Conservation (phyloP, 2,113 vertebrate genomes). For the Reinhardtius hippoglossoides region DNA sequence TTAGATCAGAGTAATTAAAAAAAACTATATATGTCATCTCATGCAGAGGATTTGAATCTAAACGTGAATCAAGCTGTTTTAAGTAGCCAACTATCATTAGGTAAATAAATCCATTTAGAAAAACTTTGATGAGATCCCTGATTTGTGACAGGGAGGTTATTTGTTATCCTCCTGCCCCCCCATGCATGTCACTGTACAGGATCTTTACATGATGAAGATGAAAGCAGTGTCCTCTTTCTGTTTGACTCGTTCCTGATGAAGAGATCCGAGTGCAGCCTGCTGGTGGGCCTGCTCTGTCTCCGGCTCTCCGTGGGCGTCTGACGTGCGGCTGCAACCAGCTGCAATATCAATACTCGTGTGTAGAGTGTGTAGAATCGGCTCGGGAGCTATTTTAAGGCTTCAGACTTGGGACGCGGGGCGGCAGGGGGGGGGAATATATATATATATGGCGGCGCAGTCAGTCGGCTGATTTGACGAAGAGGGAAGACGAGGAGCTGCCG, state of each 20-base stretch:
- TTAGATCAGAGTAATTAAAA: too few species aligned
- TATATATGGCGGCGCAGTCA: slow-evolving; percentile 56
- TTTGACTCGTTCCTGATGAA: background rate
- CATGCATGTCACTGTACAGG: background rate
- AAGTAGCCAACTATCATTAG: too few species aligned
- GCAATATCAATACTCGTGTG: slow-evolving; percentile 55
- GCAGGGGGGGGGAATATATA: slow-evolving; percentile 65
- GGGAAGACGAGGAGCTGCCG: slow-evolving; percentile 33
- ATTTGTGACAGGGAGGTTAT: too few species aligned
- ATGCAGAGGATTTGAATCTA: background rate
- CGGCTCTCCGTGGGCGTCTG: slow-evolving; percentile 31
- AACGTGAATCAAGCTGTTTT: too few species aligned
- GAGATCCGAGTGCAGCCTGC: background rate
- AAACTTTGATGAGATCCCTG: slow-evolving; percentile 9
- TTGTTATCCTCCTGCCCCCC: background rate
- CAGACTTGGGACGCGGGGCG: slow-evolving; percentile 64
- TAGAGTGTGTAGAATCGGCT: slow-evolving; percentile 51
- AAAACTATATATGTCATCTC: background rate
- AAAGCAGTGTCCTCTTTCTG: background rate
- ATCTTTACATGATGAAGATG: background rate
- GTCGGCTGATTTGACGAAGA: slow-evolving; percentile 54
- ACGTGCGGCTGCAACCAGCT: slow-evolving; percentile 49
- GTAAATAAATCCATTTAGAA: background rate
- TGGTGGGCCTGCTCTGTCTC: background rate
- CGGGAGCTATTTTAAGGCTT: slow-evolving; percentile 73